Evolutionary conservation across 2,888 invertebrate genomes (phyloP).

Genomic region (Lasioglossum villosulum): DNA sequence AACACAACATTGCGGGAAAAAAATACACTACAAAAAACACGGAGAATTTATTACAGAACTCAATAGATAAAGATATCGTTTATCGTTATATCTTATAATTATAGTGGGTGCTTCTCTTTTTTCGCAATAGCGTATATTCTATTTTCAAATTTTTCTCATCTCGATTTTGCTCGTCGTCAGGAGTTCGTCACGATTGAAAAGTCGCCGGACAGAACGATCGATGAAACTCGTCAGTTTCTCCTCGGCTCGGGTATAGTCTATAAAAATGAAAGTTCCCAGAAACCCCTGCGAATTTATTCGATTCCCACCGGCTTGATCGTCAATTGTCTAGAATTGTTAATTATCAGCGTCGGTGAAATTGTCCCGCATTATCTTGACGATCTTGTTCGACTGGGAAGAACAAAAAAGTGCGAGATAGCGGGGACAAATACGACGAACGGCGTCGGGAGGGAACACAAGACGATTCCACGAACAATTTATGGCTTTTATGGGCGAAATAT

Average conservation of each 20-base stretch:
- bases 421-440: background rate
- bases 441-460: background rate
- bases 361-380: background rate
- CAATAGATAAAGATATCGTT: no score
- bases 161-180: background rate
- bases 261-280: background rate
- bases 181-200: background rate
- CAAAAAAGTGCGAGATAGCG: background rate
- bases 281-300: background rate
- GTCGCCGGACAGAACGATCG: background rate
- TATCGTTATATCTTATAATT: no score
- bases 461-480: slow-evolving; percentile 13
- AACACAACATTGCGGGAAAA: no score
- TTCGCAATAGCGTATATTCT: no score
- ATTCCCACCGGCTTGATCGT: background rate
- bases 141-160: background rate
- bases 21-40: no score
- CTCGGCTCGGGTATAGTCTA: background rate
- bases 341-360: background rate
- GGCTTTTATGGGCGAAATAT: slow-evolving; percentile 20
- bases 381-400: background rate
- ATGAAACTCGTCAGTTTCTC: background rate
- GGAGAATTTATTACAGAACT: no score
- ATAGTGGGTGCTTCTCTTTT: no score
- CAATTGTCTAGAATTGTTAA: background rate